phyloP scores from a whole-genome alignment of 1,140 invertebrate species.

The Elymnias hypermnestra region DNA sequence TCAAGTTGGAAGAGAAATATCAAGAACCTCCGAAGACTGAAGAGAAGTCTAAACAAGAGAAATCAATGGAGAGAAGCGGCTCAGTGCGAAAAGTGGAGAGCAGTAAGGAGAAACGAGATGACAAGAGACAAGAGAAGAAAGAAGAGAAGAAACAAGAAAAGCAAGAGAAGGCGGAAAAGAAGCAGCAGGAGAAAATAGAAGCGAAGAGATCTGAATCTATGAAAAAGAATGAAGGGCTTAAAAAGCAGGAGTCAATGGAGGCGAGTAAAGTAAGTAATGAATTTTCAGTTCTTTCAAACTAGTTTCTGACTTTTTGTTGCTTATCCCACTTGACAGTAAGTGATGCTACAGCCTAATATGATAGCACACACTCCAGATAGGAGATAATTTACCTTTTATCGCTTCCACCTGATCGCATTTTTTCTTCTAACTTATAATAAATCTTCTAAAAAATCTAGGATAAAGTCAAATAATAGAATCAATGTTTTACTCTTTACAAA shows the following conservation, averaged over 20 bases:
- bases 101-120: conserved; percentile 32
- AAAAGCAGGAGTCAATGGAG: conserved; percentile 61
- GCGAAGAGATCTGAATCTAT: conserved; percentile 49
- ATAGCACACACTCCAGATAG: background rate
- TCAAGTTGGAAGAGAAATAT: conserved; percentile 36
- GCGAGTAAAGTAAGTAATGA: conserved; percentile 50
- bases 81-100: conserved; percentile 50
- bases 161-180: conserved; percentile 45
- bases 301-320: too few relatives aligned
- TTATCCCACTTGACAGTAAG: too few relatives aligned
- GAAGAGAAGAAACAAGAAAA: conserved; percentile 43
- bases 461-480: too few relatives aligned
- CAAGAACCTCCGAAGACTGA: conserved; percentile 25
- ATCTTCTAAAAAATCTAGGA: too few relatives aligned
- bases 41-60: conserved; percentile 36
- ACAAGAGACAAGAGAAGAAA: conserved; percentile 44
- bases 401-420: too few relatives aligned
- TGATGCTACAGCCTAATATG: too few relatives aligned
- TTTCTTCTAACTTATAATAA: too few relatives aligned
- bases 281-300: too few relatives aligned
- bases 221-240: conserved; percentile 52
- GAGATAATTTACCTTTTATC: too few relatives aligned
- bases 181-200: conserved; percentile 49
- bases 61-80: conserved; percentile 47
- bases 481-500: too few relatives aligned